Evolutionary conservation across 2,888 invertebrate species (phyloP).

Genomic region (Rhorus exstirpatorius): DNA sequence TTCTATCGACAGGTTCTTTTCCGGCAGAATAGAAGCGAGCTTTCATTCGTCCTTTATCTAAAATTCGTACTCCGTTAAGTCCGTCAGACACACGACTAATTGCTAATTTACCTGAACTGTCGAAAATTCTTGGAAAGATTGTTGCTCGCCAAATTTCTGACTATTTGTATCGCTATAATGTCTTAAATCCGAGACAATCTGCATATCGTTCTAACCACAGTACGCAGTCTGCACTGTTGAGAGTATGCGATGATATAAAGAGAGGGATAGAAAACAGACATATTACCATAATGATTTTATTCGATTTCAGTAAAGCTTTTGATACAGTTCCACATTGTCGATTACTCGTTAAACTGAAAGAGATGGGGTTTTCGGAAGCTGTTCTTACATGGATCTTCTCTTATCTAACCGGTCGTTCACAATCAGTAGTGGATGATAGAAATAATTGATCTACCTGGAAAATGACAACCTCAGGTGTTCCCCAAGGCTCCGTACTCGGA

Average conservation of each 20-base stretch:
- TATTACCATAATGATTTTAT: slow-evolving; percentile 38
- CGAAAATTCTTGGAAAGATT: slow-evolving; percentile 40
- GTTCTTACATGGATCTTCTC: slow-evolving; percentile 24
- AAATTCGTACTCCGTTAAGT: background rate
- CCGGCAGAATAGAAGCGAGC: background rate
- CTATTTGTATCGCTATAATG: background rate
- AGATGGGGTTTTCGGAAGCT: background rate
- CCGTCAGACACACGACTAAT: slow-evolving; percentile 46
- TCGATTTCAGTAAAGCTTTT: slow-evolving; percentile 59
- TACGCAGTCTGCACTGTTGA: slow-evolving; percentile 35
- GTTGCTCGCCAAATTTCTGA: slow-evolving; percentile 11
- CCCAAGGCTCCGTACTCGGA: slow-evolving; percentile 26
- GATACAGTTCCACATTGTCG: slow-evolving; percentile 29
- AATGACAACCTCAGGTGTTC: background rate
- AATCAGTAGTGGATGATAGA: slow-evolving; percentile 9
- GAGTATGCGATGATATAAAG: slow-evolving; percentile 16
- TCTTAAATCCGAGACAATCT: slow-evolving; percentile 15
- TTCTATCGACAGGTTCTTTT: background rate
- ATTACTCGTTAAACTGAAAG: slow-evolving; percentile 6
- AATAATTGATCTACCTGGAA: background rate
- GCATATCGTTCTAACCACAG: slow-evolving; percentile 8
- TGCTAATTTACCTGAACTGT: slow-evolving; percentile 32
- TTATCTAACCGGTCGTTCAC: slow-evolving; percentile 9
- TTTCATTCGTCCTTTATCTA: slow-evolving; percentile 10
- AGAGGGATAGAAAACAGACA: background rate